Base-by-base conservation (phyloP, 2,888 invertebrate species). In the Pseudococcus longispinus region DNA sequence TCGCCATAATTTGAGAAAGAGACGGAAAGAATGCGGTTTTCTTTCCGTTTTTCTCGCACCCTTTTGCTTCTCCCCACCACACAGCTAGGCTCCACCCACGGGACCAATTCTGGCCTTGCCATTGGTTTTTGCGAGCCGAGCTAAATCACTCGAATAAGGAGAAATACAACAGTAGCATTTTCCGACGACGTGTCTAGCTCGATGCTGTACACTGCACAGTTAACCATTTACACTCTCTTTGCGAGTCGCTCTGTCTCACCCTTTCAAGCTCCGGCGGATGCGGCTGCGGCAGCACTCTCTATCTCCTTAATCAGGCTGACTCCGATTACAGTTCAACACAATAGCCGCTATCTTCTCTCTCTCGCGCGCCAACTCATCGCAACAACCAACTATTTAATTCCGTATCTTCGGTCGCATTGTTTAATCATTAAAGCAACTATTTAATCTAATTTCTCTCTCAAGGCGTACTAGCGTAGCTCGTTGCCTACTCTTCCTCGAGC, bases 11-110 rank as follows among this genome's bases (percentile, higher is more conserved):
- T 82, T 37, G 80, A 37, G 80, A 42, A 42, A 42, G 82, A 82
- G 42, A 82, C 37, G 82, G 82, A 82, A 26, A 82, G 82, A 82
- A 82, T 82, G 82, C 82, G 82, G 82, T 82, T 82, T 82, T 26
- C 82, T 82, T 42, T 82, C 44, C 23, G 44, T 82, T 82, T 82
- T 82, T 37, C 82, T 82, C 42, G 42, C 44, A 82, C 82, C 82
- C 46, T 42, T 82, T 37, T 2, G 5, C 15, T 2, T 82, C 44
- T 20, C 42, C 82, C 23, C 82, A 5, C 13, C n/a, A 42, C n/a
- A 37, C 5, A 1, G 13, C 44, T 13, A 46, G 23, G 82, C 82
- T 20, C 82, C 82, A 13, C 82, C 82, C 11, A 1, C 46, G 4
- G 44, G 23, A 8, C 44, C 37, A 5, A 15, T 26, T 23, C 65